A percentile compares a stretch with the other conserved stretches of the same genome.
phyloP scores from a whole-genome alignment of 1,140 invertebrate species.

The Phymastichus coffea region DNA sequence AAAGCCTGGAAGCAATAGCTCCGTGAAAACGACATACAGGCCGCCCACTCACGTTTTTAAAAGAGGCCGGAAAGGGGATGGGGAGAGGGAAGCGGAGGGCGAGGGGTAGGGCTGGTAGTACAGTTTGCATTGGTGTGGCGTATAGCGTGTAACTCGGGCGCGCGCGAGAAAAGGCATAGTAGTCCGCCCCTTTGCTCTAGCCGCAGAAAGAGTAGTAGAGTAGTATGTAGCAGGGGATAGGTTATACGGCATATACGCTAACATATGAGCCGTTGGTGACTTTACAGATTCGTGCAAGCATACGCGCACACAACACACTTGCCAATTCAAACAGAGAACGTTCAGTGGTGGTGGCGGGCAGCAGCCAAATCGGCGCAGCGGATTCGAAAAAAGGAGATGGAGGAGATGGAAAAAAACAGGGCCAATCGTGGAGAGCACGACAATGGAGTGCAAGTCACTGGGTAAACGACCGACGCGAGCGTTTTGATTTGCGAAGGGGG shows the following conservation, averaged over 20 bases:
- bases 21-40: no score
- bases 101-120: not conserved
- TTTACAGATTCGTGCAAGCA: conserved; percentile 43
- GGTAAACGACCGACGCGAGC: conserved; percentile 53
- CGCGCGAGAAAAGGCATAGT: no score
- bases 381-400: conserved; percentile 6
- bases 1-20: no score
- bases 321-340: conserved; percentile 42
- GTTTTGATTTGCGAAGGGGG: conserved; percentile 48
- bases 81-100: not conserved
- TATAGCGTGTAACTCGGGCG: not conserved
- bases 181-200: no score
- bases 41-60: no score
- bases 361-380: not conserved
- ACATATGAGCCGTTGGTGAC: conserved; percentile 56
- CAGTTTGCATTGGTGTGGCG: no score
- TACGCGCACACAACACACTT: conserved; percentile 26
- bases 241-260: no score
- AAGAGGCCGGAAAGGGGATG: no score
- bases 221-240: no score
- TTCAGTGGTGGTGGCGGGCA: conserved; percentile 10
- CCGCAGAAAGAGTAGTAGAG: conserved; percentile 25
- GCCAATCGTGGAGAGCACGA: conserved; percentile 38
- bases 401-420: conserved; percentile 33
- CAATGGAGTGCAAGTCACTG: conserved; percentile 57